These are phyloP conservation scores for Chionomys nivalis DNA, from an alignment of 2,113 vertebrate genomes.

Conservation along the genomic window DNA sequence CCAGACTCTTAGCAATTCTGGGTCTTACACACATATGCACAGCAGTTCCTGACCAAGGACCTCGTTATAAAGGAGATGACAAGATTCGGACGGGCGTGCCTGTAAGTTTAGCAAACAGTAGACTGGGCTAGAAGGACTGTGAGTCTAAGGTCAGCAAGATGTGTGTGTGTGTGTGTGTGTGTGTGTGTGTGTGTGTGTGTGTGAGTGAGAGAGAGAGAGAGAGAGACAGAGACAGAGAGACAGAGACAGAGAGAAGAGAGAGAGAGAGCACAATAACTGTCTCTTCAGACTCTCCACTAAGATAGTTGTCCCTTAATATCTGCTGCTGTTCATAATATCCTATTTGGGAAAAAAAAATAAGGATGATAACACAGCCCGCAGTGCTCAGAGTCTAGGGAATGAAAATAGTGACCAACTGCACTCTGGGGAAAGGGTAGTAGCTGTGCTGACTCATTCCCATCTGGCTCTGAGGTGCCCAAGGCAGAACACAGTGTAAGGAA, in stretches of 20 bases:
- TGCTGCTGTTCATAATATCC: not conserved
- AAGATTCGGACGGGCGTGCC: not conserved
- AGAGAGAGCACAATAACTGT: not conserved
- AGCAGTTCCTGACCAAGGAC: not conserved
- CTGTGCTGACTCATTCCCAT: conserved; percentile 12
- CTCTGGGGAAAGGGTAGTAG: conserved; percentile 41
- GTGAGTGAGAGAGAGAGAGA: not conserved
- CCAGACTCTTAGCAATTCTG: not conserved
- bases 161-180: too few species aligned
- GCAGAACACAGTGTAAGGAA: conserved; percentile 71
- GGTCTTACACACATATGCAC: not conserved
- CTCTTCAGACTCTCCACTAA: not conserved
- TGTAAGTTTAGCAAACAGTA: not conserved
- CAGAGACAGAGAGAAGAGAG: not conserved
- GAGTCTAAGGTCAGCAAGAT: not conserved
- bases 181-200: too few species aligned
- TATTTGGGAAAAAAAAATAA: not conserved
- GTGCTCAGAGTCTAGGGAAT: not conserved
- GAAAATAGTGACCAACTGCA: conserved; percentile 47
- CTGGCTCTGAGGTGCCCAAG: conserved; percentile 55
- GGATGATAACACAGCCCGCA: not conserved
- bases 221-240: not conserved
- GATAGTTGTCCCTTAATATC: not conserved
- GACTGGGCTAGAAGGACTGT: not conserved
- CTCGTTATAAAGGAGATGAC: conserved; percentile 5